Conservation (phyloP, 2,113 vertebrate genomes). For the Paradisaea rubra region DNA sequence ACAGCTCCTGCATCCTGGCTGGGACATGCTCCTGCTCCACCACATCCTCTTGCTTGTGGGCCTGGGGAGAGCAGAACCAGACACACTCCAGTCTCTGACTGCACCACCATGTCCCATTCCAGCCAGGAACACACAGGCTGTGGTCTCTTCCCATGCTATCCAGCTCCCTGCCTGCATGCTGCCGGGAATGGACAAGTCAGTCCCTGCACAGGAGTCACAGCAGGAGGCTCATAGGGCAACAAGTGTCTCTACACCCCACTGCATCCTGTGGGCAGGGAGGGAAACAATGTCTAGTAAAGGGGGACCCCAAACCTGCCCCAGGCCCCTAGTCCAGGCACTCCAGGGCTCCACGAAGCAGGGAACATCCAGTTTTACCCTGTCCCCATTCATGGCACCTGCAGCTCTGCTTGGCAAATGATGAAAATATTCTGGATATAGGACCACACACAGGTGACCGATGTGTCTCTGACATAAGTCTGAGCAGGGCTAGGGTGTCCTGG, state of each 20-base stretch:
- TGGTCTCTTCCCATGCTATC: background rate
- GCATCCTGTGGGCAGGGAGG: background rate
- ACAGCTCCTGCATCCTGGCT: slow-evolving; percentile 56
- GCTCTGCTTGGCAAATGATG: background rate
- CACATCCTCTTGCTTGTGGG: slow-evolving; percentile 6
- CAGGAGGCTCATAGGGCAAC: background rate
- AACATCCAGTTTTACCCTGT: background rate
- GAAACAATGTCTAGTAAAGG: background rate
- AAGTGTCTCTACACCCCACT: background rate
- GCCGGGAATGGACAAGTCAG: background rate
- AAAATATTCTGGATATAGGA: background rate
- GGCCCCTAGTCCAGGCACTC: background rate
- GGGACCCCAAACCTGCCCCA: background rate
- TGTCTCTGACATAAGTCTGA: background rate
- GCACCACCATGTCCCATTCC: background rate
- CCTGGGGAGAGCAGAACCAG: slow-evolving; percentile 41
- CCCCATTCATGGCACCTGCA: fast-evolving
- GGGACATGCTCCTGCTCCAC: slow-evolving; percentile 58
- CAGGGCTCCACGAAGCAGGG: fast-evolving
- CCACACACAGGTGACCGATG: background rate
- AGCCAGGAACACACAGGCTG: background rate
- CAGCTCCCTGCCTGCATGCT: background rate
- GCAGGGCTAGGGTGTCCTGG: background rate
- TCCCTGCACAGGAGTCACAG: background rate
- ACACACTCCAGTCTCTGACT: fast-evolving